Evolutionary conservation across 2,797 vertebrate genomes (phyloP).

Genomic region (Caiman crocodilus): DNA sequence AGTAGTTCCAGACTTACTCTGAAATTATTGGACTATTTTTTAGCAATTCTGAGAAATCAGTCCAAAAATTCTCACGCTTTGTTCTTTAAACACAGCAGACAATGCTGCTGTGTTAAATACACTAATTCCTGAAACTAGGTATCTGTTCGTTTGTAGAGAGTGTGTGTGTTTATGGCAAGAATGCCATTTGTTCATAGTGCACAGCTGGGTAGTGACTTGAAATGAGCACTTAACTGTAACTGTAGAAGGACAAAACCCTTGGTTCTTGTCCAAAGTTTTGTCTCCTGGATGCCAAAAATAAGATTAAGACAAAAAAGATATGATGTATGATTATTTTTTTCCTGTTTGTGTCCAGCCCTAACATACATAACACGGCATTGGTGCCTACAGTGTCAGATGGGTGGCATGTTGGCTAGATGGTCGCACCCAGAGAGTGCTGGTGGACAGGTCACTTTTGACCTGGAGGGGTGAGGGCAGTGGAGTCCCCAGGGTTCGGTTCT

Average conservation of each 20-base stretch:
- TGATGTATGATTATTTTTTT: neutral
- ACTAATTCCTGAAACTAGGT: neutral
- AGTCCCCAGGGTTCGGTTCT: no score
- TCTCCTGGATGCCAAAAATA: neutral
- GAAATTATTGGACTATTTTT: neutral
- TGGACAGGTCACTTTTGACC: no score
- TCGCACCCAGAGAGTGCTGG: no score
- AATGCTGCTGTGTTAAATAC: neutral
- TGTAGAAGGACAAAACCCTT: neutral
- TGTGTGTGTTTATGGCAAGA: no score
- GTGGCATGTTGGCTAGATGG: no score
- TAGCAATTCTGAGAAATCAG: neutral
- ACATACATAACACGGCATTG: no score
- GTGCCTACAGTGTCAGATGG: no score
- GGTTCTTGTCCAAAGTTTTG: neutral
- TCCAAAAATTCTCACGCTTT: no score
- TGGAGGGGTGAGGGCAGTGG: no score
- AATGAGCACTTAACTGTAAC: neutral
- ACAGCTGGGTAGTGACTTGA: neutral
- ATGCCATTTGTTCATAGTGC: neutral
- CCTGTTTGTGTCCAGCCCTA: neutral
- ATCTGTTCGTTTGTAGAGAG: neutral
- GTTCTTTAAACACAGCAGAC: rapidly evolving
- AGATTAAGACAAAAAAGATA: neutral
- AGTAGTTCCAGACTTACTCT: no score